Percentiles rank a stretch among this genome's conserved stretches.
These are phyloP conservation scores for Unio pictorum DNA, from an alignment of 2,888 invertebrate species.

Conservation along the genomic window DNA sequence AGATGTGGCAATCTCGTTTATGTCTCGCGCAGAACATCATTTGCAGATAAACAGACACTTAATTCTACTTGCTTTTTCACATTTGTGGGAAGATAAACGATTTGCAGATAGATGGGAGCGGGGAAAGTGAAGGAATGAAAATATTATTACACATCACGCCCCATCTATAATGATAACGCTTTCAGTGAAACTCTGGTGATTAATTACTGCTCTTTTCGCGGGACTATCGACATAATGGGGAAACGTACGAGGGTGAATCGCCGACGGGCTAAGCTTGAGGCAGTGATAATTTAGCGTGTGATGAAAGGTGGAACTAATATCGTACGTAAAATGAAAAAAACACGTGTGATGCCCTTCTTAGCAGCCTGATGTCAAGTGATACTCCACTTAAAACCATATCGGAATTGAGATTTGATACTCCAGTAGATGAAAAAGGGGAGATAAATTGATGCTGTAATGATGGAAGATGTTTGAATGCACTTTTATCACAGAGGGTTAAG, in stretches of 20 bases:
- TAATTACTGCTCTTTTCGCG: constrained; percentile 22
- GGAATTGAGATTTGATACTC: too few species aligned
- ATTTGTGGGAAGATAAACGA: constrained; percentile 11
- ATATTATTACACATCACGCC: constrained; percentile 26
- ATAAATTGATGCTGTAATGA: too few species aligned
- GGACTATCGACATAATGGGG: constrained; percentile 20
- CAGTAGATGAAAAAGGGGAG: too few species aligned
- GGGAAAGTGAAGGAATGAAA: constrained; percentile 21
- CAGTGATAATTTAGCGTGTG: constrained; percentile 25
- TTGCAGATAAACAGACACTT: constrained; percentile 2
- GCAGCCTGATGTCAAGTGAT: too few species aligned
- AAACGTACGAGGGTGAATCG: constrained; percentile 12
- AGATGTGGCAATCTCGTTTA: too few species aligned
- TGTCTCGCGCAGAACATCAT: constrained; percentile 1
- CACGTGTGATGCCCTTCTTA: constrained; percentile 16
- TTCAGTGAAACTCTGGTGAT: constrained; percentile 18
- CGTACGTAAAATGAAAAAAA: constrained; percentile 25
- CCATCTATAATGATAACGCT: constrained; percentile 13
- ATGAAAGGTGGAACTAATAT: constrained; percentile 35
- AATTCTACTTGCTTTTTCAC: not conserved
- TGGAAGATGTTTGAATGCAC: too few species aligned
- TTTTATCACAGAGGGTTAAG: too few species aligned
- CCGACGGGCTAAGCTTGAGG: constrained; percentile 7
- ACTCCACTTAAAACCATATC: too few species aligned
- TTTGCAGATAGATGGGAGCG: constrained; percentile 16